These are phyloP conservation scores for Acanthurus tractus DNA, from an alignment of 2,797 vertebrate species.

Conservation along the genomic window DNA sequence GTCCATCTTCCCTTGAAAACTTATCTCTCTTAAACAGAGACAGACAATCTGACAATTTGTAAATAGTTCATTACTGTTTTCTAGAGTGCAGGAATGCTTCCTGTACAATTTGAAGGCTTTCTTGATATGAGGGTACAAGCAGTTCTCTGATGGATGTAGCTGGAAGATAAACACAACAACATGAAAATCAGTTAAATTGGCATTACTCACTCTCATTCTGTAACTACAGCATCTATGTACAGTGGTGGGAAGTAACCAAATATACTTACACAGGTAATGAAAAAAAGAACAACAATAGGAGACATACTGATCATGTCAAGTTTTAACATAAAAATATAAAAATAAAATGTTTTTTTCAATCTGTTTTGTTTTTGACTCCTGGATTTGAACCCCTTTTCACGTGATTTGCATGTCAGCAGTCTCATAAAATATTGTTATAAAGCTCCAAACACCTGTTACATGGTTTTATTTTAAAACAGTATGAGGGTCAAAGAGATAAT, in stretches of 20 bases:
- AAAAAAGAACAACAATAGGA: background rate
- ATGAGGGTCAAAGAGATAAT: too few species aligned
- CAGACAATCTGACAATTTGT: background rate
- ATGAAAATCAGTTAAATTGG: background rate
- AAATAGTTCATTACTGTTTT: slow-evolving; percentile 78
- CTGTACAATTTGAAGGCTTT: slow-evolving; percentile 73
- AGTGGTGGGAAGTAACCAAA: background rate
- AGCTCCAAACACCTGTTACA: too few species aligned
- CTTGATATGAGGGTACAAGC: slow-evolving; percentile 76
- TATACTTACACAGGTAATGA: background rate
- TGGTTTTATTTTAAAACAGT: too few species aligned
- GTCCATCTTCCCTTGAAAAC: background rate
- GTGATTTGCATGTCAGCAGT: background rate
- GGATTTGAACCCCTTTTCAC: background rate
- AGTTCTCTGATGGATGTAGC: slow-evolving; percentile 62
- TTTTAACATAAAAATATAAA: background rate
- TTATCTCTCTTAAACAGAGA: background rate
- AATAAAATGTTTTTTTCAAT: background rate
- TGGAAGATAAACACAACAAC: slow-evolving; percentile 39
- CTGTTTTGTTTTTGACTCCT: background rate
- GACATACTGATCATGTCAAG: background rate
- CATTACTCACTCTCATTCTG: background rate
- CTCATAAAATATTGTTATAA: background rate
- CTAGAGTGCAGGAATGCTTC: slow-evolving; percentile 52
- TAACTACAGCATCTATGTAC: background rate